Conservation (phyloP, 1,140 invertebrate genomes). For the Heliconius congener region DNA sequence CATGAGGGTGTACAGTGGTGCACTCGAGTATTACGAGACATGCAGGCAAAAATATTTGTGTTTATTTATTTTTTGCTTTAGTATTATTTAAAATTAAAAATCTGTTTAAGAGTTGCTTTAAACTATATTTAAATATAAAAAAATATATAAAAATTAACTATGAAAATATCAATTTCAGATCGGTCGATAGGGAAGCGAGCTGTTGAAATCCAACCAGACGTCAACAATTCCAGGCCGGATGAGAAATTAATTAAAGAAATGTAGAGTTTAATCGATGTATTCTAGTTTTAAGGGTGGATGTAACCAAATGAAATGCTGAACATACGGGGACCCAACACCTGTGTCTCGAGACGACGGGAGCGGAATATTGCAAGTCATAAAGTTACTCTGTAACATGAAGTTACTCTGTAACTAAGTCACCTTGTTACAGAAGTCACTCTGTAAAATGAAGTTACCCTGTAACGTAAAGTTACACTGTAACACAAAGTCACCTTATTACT, state of each 20-base stretch:
- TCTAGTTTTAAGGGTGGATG: conserved; percentile 4
- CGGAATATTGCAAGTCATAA: neutral
- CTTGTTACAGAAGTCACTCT: neutral
- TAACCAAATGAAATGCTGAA: conserved; percentile 3
- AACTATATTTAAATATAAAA: too few species aligned
- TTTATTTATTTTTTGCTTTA: too few species aligned
- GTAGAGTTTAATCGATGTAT: neutral
- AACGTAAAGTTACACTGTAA: too few species aligned
- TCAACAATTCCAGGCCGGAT: neutral
- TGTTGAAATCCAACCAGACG: neutral
- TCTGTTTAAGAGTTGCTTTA: too few species aligned
- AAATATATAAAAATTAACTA: neutral
- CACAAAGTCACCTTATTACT: too few species aligned
- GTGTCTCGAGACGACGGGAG: conserved; percentile 5
- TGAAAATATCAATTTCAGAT: neutral
- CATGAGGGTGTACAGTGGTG: neutral
- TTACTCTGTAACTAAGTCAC: neutral
- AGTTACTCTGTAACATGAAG: neutral
- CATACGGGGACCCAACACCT: conserved; percentile 3
- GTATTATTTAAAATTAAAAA: too few species aligned
- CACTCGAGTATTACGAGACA: neutral
- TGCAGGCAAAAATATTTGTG: neutral
- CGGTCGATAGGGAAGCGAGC: neutral
- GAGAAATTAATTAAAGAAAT: neutral
- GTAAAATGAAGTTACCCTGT: too few species aligned